Conservation (phyloP, 2,797 vertebrate species). For the Chelmon rostratus region DNA sequence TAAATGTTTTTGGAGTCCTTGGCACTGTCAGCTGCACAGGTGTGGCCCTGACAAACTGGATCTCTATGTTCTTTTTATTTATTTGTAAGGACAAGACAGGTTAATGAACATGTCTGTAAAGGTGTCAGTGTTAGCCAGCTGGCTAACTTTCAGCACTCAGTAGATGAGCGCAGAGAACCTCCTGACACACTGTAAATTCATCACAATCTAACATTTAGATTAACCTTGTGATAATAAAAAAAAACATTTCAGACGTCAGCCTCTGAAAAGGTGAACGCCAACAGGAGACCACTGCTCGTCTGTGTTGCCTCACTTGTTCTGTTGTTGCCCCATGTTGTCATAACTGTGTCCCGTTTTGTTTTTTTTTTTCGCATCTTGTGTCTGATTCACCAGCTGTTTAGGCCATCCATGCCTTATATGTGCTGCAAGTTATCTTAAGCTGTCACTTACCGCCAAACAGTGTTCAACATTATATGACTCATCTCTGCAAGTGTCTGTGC, state of each 20-base stretch:
- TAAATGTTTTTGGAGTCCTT: neutral
- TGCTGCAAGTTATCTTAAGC: neutral
- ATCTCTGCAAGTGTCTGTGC: slow-evolving; percentile 10
- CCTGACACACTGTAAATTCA: neutral
- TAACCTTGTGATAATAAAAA: neutral
- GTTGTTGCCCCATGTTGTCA: neutral
- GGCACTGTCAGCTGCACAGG: neutral
- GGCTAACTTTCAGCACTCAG: neutral
- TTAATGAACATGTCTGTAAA: too few relatives aligned
- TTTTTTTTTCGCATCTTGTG: neutral
- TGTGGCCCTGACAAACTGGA: neutral
- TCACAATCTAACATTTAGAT: too few relatives aligned
- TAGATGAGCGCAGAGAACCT: neutral
- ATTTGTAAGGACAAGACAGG: too few relatives aligned
- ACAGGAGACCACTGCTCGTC: neutral
- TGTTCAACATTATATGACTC: slow-evolving; percentile 4
- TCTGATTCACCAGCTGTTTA: neutral
- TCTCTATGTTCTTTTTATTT: too few relatives aligned
- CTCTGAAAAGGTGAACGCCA: neutral
- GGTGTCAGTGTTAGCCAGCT: too few relatives aligned
- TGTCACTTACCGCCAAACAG: slow-evolving; percentile 27
- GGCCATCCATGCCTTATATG: neutral
- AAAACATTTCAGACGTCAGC: too few relatives aligned
- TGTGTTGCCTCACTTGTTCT: neutral
- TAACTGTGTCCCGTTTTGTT: neutral